These are phyloP conservation scores for Piezodorus guildinii DNA, from an alignment of 1,140 invertebrate genomes.

Conservation along the genomic window DNA sequence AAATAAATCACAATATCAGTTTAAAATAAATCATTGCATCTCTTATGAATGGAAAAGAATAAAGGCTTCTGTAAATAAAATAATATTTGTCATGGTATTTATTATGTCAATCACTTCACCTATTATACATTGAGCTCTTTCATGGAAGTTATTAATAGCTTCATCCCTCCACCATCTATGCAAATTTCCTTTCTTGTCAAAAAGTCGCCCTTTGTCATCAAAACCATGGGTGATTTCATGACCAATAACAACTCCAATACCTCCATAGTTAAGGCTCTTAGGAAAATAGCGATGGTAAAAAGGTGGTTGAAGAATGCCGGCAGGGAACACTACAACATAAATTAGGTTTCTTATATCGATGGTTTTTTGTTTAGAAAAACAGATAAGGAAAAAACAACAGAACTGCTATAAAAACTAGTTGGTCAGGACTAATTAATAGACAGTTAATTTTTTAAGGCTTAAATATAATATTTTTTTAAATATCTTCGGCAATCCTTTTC, in stretches of 20 bases:
- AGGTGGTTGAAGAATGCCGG: constrained; percentile 81
- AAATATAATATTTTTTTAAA: too few species aligned
- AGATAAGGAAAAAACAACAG: too few species aligned
- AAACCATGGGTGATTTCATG: constrained; percentile 60
- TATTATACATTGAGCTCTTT: constrained; percentile 67
- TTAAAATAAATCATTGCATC: too few species aligned
- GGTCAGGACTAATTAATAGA: too few species aligned
- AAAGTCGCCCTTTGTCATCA: constrained; percentile 53
- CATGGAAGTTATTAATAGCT: constrained; percentile 48
- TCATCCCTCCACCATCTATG: constrained; percentile 66
- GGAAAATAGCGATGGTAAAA: constrained; percentile 79
- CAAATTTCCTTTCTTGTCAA: constrained; percentile 55
- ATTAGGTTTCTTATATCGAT: not conserved
- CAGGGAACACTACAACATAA: constrained; percentile 62
- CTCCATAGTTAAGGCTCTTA: constrained; percentile 65
- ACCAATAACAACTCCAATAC: constrained; percentile 55
- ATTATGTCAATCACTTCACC: constrained; percentile 48
- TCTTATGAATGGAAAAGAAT: too few species aligned
- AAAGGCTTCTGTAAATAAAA: too few species aligned
- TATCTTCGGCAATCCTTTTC: too few species aligned
- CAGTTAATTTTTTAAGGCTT: too few species aligned
- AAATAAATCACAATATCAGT: too few species aligned
- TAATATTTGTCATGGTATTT: too few species aligned
- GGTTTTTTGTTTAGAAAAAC: too few species aligned
- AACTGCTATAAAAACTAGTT: too few species aligned